Evolutionary conservation across 2,888 invertebrate genomes (phyloP), one percentile per base, ranked within the genome.

Genomic region (Aspidiotus rigidus): DNA sequence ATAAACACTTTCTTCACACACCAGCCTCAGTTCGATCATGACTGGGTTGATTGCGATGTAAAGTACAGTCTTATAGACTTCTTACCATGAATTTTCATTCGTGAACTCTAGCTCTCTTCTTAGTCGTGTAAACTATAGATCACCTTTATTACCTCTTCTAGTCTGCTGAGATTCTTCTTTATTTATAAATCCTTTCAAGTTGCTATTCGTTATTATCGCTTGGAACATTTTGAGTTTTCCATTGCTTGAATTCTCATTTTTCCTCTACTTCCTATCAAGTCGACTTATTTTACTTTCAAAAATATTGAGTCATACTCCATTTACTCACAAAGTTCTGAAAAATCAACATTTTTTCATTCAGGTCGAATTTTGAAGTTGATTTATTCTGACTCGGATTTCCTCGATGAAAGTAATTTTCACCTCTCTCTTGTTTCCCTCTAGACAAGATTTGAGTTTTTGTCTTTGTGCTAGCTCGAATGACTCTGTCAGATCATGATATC

Each of bases 1-100:
- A 16, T 44, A 66, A 66, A 28, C 7, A 16, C 42, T 66, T 63
- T 66, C 41, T 40, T 41, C 56, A 66, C 57, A 66, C 66, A 66
- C 66, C 66, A 39, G 28, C 16, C 56, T 42, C 11, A n/a, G 41
- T 56, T 13, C n/a, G 9, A 15, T 42, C 15, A 9, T 42, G 17
- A 40, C 8, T n/a, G 10, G 44, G 56, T 66, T 39, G 66, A 57
- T 66, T 57, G 66, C 28, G 42, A 39, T 39, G 56, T 64, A 64
- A 64, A 39, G 42, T 41, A 64, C 64, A 64, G 6, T 17, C 7
- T 39, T 9, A 16, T 28, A 1, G 2, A 28, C 28, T 28, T 5
- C 28, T 1, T 3, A 28, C 28, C 2, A 28, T 28, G 28, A 28
- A 28, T 28, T 28, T 28, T 28, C 28, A 28, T 28, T 28, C 28